Evolutionary conservation across 2,113 vertebrate genomes (phyloP).

Genomic region (Eclectus roratus): DNA sequence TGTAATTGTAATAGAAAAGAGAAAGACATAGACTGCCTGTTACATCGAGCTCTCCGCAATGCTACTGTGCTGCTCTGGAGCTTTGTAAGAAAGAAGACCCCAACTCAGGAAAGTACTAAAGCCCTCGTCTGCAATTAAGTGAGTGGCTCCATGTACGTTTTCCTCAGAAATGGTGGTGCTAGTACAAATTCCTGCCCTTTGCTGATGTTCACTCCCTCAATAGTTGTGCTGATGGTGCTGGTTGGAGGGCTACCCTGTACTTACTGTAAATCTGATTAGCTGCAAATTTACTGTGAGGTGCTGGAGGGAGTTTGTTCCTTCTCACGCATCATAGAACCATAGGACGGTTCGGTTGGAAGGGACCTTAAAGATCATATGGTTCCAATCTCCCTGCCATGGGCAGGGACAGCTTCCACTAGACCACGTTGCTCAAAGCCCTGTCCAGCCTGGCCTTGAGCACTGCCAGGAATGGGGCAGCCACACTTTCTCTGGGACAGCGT

Average conservation of each 20-base stretch:
- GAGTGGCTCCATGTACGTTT: accelerated
- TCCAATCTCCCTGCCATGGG: neutral
- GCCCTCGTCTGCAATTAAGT: neutral
- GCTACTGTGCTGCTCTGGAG: neutral
- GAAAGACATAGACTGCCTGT: neutral
- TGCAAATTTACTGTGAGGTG: neutral
- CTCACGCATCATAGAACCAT: neutral
- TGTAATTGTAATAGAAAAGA: neutral
- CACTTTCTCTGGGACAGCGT: neutral
- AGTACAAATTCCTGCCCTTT: neutral
- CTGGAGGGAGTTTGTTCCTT: neutral
- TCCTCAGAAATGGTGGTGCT: neutral
- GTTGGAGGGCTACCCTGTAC: neutral
- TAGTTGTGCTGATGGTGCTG: neutral
- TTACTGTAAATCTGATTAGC: neutral
- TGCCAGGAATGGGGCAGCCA: neutral
- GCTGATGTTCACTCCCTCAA: accelerated
- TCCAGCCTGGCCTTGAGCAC: neutral
- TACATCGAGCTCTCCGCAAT: neutral
- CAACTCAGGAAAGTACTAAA: neutral
- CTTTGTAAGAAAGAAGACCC: neutral
- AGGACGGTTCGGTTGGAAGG: neutral
- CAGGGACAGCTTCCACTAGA: neutral
- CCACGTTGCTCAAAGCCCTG: neutral
- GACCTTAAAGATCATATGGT: neutral